Conservation (phyloP, 2,888 invertebrate genomes). For the Allophyes oxyacanthae region DNA sequence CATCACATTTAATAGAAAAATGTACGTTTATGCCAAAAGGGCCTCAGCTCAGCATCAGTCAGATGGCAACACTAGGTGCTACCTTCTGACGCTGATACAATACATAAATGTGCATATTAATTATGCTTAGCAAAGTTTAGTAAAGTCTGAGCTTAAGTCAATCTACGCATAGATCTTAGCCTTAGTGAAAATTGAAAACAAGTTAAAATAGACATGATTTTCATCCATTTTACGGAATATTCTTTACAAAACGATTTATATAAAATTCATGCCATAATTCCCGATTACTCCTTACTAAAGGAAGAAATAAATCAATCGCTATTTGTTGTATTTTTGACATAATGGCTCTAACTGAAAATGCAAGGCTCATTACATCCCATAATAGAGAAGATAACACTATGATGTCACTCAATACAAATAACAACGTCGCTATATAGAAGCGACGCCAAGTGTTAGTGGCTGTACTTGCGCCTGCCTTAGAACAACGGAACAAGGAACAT, state of each 20-base stretch:
- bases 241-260: not conserved
- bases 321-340: not conserved
- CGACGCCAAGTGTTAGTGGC: constrained; percentile 7
- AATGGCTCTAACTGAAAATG: not conserved
- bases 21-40: no score
- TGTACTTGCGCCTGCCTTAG: not conserved
- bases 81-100: no score
- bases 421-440: constrained; percentile 13
- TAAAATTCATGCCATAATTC: not conserved
- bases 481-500: constrained; percentile 1
- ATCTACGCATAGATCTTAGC: no score
- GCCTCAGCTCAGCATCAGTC: no score
- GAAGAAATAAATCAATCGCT: not conserved
- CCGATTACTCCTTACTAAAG: not conserved
- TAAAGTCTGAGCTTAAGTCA: no score
- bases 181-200: no score
- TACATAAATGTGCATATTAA: no score
- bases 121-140: no score
- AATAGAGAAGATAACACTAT: not conserved
- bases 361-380: not conserved
- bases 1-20: no score
- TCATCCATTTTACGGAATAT: no score
- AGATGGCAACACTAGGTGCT: no score
- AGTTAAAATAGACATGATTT: no score
- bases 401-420: not conserved